Base-by-base conservation (phyloP, 1,140 invertebrate species). In the Platyscapa corneri region DNA sequence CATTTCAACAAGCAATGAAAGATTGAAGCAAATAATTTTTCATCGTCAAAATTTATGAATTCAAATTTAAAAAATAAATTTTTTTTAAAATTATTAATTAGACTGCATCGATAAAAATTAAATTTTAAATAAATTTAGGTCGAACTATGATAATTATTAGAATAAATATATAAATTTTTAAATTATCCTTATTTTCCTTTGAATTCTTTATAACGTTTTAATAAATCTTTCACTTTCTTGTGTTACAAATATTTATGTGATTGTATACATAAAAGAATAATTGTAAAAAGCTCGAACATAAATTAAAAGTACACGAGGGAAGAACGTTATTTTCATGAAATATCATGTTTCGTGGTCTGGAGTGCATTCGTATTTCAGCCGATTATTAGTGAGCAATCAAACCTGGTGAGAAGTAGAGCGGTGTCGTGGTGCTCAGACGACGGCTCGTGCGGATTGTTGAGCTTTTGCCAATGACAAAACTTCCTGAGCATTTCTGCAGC, bases 321-420 rank as follows among this genome's bases (percentile, higher is more conserved):
- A 60, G 56, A 60, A 27, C 1, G 5, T 16, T 67, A 32, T 46
- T 39, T 76, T 76, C 20, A 39, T 39, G 7, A 74, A 74, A 39
- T 42, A 56, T 77, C 10, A 30, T 5, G 30, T 37, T 77, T 77
- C 18, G 6, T 23, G 49, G 49, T 56, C 30, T 72, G 34, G 18
- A 18, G 75, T 14, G 49, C 49, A n/a, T 42, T 74, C 16, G 7
- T 18, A 23, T 42, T 46, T 46, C 2, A 3, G 23, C 32, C 46
- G 75, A 76, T 60, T 70, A 82, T 37, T 46, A 74, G n/a, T 7
- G 46, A 56, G 60, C 32, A n/a, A 79, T 65, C 75, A 64, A 91
- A 96, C 96, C 96, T 95, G 42, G 96, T 97, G 46, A 97, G 93
- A 75, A 97, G 91, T 49, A 97, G 93, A 6, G 97, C 96, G 0